Percentiles rank a stretch among this genome's conserved stretches.
These are phyloP conservation scores for Petrolisthes cinctipes DNA, from an alignment of 2,888 invertebrate species.

Conservation along the genomic window DNA sequence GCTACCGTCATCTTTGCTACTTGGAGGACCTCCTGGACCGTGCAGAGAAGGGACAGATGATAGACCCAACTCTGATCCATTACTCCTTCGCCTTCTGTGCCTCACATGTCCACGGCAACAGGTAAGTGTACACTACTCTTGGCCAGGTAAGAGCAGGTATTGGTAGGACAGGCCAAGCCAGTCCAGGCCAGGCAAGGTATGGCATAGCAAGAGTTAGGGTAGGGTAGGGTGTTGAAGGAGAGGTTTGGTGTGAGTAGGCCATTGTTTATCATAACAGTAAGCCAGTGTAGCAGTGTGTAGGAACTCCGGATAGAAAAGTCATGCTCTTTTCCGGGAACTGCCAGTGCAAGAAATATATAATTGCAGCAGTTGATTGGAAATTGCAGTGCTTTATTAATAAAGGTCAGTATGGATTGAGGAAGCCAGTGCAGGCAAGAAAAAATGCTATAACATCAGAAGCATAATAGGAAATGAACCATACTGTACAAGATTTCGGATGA, in stretches of 20 bases:
- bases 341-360: too few relatives aligned
- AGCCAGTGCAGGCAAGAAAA: too few relatives aligned
- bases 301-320: too few relatives aligned
- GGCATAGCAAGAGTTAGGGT: background rate
- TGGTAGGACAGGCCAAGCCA: background rate
- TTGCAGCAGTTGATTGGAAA: too few relatives aligned
- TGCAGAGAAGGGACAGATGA: slow-evolving; percentile 93
- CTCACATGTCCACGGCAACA: slow-evolving; percentile 98
- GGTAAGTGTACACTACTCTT: slow-evolving; percentile 74
- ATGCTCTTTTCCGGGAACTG: too few relatives aligned
- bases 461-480: too few relatives aligned
- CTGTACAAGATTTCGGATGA: too few relatives aligned
- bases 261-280: background rate
- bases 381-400: too few relatives aligned
- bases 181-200: background rate
- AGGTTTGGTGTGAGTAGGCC: background rate
- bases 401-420: too few relatives aligned
- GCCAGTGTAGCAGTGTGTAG: too few relatives aligned
- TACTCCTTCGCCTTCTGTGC: slow-evolving; percentile 99
- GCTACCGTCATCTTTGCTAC: slow-evolving; percentile 96
- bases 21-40: slow-evolving; percentile 93
- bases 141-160: background rate
- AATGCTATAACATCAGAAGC: too few relatives aligned
- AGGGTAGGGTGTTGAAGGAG: background rate
- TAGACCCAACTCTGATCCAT: slow-evolving; percentile 98